These are phyloP conservation scores for Sinhomidia bicolor DNA, from an alignment of 2,888 invertebrate species.

Conservation along the genomic window DNA sequence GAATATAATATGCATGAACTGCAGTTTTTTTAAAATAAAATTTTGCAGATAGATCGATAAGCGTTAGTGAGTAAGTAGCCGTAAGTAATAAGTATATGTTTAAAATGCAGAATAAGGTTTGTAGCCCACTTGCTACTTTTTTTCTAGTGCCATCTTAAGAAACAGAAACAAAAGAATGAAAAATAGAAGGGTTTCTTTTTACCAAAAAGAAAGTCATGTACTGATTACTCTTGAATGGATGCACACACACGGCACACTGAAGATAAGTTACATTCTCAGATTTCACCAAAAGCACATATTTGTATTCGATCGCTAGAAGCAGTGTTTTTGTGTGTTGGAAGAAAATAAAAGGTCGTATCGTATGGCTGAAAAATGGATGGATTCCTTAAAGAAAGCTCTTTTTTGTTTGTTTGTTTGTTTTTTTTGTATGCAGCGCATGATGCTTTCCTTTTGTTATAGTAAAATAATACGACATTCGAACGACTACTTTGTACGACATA, in stretches of 20 bases:
- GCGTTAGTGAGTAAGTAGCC: too few relatives aligned
- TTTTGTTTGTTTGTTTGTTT: too few relatives aligned
- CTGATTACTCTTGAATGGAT: not conserved
- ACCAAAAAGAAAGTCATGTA: conserved; percentile 1
- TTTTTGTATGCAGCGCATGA: too few relatives aligned
- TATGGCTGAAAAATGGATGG: conserved; percentile 56
- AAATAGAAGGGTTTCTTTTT: too few relatives aligned
- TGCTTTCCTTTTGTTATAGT: conserved; percentile 18
- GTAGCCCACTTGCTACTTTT: not conserved
- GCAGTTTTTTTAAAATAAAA: too few relatives aligned
- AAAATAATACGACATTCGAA: conserved; percentile 43
- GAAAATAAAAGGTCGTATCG: conserved; percentile 25
- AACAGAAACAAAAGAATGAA: too few relatives aligned
- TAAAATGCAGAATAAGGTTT: not conserved
- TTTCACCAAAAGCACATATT: conserved; percentile 12
- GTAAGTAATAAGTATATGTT: too few relatives aligned
- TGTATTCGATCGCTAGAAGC: not conserved
- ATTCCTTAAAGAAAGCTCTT: conserved; percentile 34
- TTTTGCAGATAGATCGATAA: too few relatives aligned
- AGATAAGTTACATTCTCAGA: not conserved
- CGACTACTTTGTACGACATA: too few relatives aligned
- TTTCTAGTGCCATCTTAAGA: too few relatives aligned
- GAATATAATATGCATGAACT: too few relatives aligned
- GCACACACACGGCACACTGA: not conserved
- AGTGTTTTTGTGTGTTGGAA: too few relatives aligned